These are phyloP conservation scores for Teinopalpus imperialis DNA, from an alignment of 2,888 invertebrate species.

Conservation along the genomic window DNA sequence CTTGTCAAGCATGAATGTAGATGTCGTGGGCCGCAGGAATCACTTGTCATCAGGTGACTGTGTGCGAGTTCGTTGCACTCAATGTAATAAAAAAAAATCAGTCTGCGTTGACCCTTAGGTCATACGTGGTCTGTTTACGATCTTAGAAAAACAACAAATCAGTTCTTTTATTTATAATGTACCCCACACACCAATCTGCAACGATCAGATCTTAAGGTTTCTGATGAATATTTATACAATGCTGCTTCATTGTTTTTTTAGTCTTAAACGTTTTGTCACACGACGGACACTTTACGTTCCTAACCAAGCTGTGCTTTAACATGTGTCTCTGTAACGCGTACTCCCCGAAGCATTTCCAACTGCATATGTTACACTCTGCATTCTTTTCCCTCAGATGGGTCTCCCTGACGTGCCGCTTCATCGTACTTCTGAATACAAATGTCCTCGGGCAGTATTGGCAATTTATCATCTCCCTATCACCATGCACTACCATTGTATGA, in stretches of 20 bases:
- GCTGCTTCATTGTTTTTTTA: conserved; percentile 42
- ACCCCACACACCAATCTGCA: too few species aligned
- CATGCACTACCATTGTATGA: conserved; percentile 35
- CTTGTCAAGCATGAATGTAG: too few species aligned
- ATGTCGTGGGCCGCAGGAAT: too few species aligned
- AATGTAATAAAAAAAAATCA: too few species aligned
- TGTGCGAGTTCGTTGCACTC: too few species aligned
- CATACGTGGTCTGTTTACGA: too few species aligned
- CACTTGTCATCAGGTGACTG: too few species aligned
- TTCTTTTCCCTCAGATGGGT: conserved; percentile 47
- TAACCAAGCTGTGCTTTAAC: conserved; percentile 41
- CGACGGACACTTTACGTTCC: conserved; percentile 38
- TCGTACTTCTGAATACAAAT: conserved; percentile 33
- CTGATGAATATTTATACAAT: conserved; percentile 39
- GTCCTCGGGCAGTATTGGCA: conserved; percentile 33
- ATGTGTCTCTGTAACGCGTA: conserved; percentile 39
- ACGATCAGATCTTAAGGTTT: conserved; percentile 18
- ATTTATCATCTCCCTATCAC: conserved; percentile 28
- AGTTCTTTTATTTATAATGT: too few species aligned
- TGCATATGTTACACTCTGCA: conserved; percentile 43
- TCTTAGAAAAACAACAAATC: too few species aligned
- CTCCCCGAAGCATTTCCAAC: conserved; percentile 38
- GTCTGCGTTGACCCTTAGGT: too few species aligned
- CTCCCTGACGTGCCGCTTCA: conserved; percentile 40
- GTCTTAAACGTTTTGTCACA: conserved; percentile 46